Conservation (phyloP, 2,888 invertebrate species). For the Portevinia maculata region DNA sequence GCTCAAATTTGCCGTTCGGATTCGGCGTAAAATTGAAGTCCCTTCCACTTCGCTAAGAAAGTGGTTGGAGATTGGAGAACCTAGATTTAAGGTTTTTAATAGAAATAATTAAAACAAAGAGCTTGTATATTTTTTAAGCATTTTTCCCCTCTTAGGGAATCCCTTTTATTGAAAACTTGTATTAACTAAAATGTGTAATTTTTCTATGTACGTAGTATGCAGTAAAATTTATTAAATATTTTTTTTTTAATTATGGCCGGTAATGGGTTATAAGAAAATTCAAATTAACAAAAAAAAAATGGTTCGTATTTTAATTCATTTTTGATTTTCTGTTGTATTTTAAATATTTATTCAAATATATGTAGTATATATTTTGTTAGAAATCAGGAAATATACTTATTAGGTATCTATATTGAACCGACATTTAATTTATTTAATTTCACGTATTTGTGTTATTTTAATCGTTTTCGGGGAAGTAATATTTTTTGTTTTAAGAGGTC, state of each 20-base stretch:
- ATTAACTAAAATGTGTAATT: constrained; percentile 24
- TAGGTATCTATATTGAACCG: constrained; percentile 5
- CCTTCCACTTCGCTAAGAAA: too few relatives aligned
- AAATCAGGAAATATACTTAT: constrained; percentile 37
- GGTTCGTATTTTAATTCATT: constrained; percentile 14
- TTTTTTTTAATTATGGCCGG: neutral
- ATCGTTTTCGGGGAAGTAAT: constrained; percentile 37
- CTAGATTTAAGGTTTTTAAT: too few relatives aligned
- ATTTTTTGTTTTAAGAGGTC: constrained; percentile 37
- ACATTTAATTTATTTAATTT: constrained; percentile 7
- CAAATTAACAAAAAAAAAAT: constrained; percentile 14
- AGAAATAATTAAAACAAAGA: neutral
- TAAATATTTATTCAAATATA: constrained; percentile 17
- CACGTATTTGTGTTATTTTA: neutral
- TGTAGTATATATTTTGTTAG: neutral
- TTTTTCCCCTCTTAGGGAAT: constrained; percentile 2
- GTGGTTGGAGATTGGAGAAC: too few relatives aligned
- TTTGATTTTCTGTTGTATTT: constrained; percentile 3
- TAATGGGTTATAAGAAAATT: constrained; percentile 4
- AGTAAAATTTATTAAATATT: constrained; percentile 13
- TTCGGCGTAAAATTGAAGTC: too few relatives aligned
- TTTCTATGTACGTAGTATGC: constrained; percentile 10
- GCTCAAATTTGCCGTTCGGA: too few relatives aligned
- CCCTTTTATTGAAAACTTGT: constrained; percentile 23
- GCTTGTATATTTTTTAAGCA: constrained; percentile 5